Percentiles rank a stretch among this genome's conserved stretches.
Conservation (phyloP, 2,797 vertebrate species). For the Spinus pinus region DNA sequence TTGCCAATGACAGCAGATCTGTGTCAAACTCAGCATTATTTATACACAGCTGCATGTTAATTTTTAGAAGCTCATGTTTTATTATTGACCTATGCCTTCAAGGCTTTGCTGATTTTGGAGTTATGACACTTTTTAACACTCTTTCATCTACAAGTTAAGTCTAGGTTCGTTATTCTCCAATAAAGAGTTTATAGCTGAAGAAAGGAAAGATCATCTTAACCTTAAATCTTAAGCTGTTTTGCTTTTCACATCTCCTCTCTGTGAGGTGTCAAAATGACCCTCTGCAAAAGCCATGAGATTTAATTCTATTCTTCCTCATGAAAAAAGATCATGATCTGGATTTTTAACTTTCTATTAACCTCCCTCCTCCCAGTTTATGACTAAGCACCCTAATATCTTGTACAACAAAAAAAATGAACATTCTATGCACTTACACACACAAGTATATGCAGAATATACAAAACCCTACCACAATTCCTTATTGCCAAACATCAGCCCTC, state of each 20-base stretch:
- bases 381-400: background rate
- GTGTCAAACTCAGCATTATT: background rate
- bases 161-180: background rate
- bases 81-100: background rate
- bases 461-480: background rate
- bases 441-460: background rate
- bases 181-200: background rate
- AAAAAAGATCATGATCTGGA: background rate
- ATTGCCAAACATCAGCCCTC: background rate
- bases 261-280: background rate
- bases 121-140: background rate
- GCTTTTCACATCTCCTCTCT: background rate
- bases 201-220: background rate
- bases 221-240: background rate
- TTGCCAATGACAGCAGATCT: background rate
- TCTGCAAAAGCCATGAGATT: background rate
- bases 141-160: background rate
- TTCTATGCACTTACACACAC: background rate
- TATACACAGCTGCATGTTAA: background rate
- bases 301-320: background rate
- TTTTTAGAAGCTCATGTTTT: background rate
- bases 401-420: background rate
- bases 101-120: background rate
- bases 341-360: background rate
- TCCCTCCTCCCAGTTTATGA: background rate